Conservation (phyloP, 1,140 invertebrate species). For the Ephestia elutella region DNA sequence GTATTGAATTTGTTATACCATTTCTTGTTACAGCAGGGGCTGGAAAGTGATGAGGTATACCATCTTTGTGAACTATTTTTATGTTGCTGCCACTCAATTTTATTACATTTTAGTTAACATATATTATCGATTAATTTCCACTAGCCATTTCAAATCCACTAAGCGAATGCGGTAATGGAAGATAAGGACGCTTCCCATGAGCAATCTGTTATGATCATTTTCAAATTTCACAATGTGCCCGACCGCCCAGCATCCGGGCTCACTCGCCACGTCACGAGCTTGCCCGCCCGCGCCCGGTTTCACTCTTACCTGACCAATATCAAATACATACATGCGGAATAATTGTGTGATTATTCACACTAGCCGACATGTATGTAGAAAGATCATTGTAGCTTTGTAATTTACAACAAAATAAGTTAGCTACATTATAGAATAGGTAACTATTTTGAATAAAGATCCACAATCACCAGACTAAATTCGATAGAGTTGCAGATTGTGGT, state of each 20-base stretch:
- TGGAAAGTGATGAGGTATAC: conserved; percentile 90
- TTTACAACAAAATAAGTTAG: too few relatives aligned
- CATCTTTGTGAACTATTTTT: conserved; percentile 73
- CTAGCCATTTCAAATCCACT: conserved; percentile 65
- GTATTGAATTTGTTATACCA: conserved; percentile 72
- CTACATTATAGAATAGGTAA: neutral
- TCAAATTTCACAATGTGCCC: conserved; percentile 46
- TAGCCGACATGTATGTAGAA: neutral
- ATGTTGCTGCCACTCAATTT: conserved; percentile 72
- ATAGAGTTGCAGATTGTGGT: conserved; percentile 14
- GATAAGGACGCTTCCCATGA: conserved; percentile 66
- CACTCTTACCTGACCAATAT: neutral
- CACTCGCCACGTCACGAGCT: conserved; percentile 59
- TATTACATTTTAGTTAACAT: conserved; percentile 66
- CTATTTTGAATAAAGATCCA: neutral
- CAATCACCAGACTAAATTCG: neutral
- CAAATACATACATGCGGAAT: neutral
- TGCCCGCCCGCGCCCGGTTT: conserved; percentile 30
- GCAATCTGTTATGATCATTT: conserved; percentile 49
- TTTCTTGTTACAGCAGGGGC: conserved; percentile 86
- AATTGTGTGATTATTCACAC: conserved; percentile 5
- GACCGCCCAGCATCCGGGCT: conserved; percentile 39
- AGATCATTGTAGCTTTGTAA: neutral
- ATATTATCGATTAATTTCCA: conserved; percentile 62
- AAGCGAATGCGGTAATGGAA: conserved; percentile 68